Evolutionary conservation across 92 coral and sea anemone genomes (phyloP), one percentile per base, ranked within the genome.

Genomic region (Porites cylindrica): DNA sequence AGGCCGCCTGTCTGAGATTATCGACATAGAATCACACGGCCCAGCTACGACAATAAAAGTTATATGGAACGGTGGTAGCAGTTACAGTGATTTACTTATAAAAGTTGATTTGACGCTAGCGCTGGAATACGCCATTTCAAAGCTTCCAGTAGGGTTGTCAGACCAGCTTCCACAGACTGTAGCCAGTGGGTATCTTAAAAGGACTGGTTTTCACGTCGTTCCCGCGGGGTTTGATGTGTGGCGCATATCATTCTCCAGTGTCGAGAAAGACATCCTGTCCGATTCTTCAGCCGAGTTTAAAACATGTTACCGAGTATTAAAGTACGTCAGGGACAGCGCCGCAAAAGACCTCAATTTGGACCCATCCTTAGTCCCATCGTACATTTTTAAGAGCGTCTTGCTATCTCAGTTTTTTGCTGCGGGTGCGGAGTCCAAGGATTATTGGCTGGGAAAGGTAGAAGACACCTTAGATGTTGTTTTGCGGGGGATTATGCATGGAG

Each of bases 221-320:
- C 83, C 83, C 0, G 83, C 72, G 43, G 74, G 56, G 29, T 29
- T 38, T 32, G 83, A 24, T 26, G 64, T 54, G 6, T 63, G 83
- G 83, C 83, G 83, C 23, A n/a, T 79, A 4, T 79, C 83, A 52
- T 79, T 79, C 32, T 79, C 83, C 61, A 50, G 61, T 56, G 73
- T 58, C 58, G 83, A 79, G 70, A 79, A 61, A 38, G 60, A 61
- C 8, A 14, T 79, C 7, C 71, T 79, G 26, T 20, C 56, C 18
- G 14, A 52, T 29, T 79, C 83, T 64, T 53, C 83, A 8, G 72
- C 29, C 16, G 71, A 71, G 16, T 78, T 78, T 10, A 24, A 61
- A 26, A 16, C 71, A 20, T 79, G 83, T 52, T 79, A 79, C 73
- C 83, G 73, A 32, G 29, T 51, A 3, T 72, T 79, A 32, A 79